Evolutionary conservation across 2,888 invertebrate species (phyloP).

Genomic region (Drosophila barbarae): DNA sequence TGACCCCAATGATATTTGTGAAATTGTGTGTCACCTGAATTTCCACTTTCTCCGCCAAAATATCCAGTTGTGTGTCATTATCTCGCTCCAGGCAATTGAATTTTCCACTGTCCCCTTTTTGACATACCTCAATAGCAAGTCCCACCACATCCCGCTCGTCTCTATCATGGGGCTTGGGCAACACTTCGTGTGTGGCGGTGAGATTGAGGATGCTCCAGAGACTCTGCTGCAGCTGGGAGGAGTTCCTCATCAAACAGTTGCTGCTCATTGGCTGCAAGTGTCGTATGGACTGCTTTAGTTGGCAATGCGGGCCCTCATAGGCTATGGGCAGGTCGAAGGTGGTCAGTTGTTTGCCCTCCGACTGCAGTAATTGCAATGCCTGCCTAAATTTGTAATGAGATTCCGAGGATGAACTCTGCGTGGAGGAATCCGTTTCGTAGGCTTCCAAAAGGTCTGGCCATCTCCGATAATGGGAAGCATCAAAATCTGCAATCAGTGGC

Average conservation of each 20-base stretch:
- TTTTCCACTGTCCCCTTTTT: background rate
- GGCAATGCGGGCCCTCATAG: slow-evolving; percentile 67
- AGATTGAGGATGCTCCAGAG: slow-evolving; percentile 52
- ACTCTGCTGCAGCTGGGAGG: slow-evolving; percentile 46
- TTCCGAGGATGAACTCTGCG: background rate
- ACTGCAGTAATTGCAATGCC: slow-evolving; percentile 63
- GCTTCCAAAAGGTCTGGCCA: slow-evolving; percentile 58
- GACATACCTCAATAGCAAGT: slow-evolving; percentile 49
- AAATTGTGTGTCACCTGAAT: slow-evolving; percentile 61
- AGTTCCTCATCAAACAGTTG: slow-evolving; percentile 56
- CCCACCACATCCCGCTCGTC: slow-evolving; percentile 36
- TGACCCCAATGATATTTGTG: slow-evolving; percentile 46
- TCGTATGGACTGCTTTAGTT: slow-evolving; percentile 65
- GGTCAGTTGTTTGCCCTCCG: slow-evolving; percentile 36
- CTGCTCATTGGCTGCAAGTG: slow-evolving; percentile 61
- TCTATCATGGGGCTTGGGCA: slow-evolving; percentile 53
- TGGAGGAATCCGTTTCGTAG: slow-evolving; percentile 28
- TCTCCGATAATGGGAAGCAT: slow-evolving; percentile 53
- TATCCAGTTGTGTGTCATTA: slow-evolving; percentile 45
- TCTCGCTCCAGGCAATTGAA: slow-evolving; percentile 34
- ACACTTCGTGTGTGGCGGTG: slow-evolving; percentile 45
- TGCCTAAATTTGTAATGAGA: slow-evolving; percentile 69
- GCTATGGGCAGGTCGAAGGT: slow-evolving; percentile 70
- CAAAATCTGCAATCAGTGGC: slow-evolving; percentile 33
- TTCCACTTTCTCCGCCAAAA: slow-evolving; percentile 40